phyloP scores from a whole-genome alignment of 2,113 vertebrate species.

The Apistogramma diplotaenia region DNA sequence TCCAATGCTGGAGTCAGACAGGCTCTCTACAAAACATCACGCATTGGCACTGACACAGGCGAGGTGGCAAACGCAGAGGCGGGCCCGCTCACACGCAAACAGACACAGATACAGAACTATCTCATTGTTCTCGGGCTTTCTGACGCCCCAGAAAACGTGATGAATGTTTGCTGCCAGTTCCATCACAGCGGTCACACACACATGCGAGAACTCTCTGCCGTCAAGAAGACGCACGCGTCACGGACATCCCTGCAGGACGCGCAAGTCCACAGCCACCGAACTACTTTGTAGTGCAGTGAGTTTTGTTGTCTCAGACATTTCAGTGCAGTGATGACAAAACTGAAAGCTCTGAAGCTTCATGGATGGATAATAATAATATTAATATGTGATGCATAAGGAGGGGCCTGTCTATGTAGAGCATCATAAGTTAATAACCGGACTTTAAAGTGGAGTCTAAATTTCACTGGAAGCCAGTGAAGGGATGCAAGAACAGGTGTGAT shows the following conservation, averaged over 20 bases:
- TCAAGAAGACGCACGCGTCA: background rate
- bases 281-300: background rate
- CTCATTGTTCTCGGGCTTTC: background rate
- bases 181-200: background rate
- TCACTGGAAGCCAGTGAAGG: too few relatives aligned
- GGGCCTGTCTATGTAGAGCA: too few relatives aligned
- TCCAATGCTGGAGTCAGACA: slow-evolving; percentile 16
- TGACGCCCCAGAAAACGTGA: slow-evolving; percentile 7
- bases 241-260: background rate
- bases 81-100: background rate
- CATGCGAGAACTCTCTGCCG: background rate
- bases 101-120: slow-evolving; percentile 1
- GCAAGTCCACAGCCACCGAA: background rate
- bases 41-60: slow-evolving; percentile 5
- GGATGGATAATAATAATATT: too few relatives aligned
- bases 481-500: too few relatives aligned
- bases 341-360: background rate
- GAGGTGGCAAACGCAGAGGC: background rate
- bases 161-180: slow-evolving; percentile 16
- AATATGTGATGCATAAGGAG: too few relatives aligned
- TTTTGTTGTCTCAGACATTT: background rate
- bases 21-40: slow-evolving; percentile 31
- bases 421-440: too few relatives aligned
- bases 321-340: background rate
- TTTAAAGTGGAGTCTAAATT: too few relatives aligned